These are phyloP conservation scores for Microtus pennsylvanicus DNA, from an alignment of 2,113 vertebrate species.

Conservation along the genomic window DNA sequence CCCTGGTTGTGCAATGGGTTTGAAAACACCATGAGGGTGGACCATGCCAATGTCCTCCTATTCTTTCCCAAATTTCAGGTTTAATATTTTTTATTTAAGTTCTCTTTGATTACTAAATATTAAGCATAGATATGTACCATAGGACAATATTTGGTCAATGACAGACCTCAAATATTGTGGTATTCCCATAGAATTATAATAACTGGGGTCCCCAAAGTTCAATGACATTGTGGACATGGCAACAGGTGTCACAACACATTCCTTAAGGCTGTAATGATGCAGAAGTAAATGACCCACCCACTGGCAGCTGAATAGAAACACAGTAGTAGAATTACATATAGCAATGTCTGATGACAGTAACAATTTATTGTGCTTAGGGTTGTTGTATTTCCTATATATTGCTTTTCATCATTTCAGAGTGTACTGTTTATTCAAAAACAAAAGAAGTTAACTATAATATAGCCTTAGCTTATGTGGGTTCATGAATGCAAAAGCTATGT, in stretches of 20 bases:
- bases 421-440: not conserved
- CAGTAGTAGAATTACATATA: not conserved
- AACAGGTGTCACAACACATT: not conserved
- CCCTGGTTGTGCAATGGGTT: not conserved
- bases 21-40: not conserved
- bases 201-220: not conserved
- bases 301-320: not conserved
- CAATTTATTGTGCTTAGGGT: not conserved
- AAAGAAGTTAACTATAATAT: not conserved
- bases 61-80: not conserved
- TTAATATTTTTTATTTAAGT: not conserved
- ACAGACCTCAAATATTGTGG: not conserved
- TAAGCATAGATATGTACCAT: not conserved
- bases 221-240: not conserved
- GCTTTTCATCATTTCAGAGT: not conserved
- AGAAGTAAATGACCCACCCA: not conserved
- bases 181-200: not conserved
- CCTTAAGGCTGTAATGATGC: not conserved
- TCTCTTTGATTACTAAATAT: conserved; percentile 2
- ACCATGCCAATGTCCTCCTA: not conserved
- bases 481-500: too few species aligned
- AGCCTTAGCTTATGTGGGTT: not conserved
- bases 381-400: not conserved
- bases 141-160: not conserved
- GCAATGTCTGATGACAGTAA: not conserved